Evolutionary conservation across 2,888 invertebrate genomes (phyloP).

Genomic region (Sarcophaga carnaria): DNA sequence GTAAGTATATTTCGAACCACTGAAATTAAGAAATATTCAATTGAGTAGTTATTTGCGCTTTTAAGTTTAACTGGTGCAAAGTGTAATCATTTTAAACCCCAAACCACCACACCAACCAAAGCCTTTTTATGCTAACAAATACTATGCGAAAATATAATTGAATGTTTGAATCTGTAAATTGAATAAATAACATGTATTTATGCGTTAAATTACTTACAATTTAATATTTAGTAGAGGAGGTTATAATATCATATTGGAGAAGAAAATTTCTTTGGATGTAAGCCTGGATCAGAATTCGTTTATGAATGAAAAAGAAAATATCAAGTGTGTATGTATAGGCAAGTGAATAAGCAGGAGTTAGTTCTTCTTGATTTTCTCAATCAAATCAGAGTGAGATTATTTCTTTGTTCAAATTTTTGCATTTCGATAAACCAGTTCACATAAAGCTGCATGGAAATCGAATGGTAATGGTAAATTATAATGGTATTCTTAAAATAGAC

Average conservation of each 20-base stretch:
- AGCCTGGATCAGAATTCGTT: no score
- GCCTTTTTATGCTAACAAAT: no score
- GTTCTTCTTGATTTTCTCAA: no score
- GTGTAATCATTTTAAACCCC: no score
- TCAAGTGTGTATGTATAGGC: no score
- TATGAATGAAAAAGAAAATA: no score
- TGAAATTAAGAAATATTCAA: background rate
- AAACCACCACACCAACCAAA: no score
- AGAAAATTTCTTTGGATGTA: conserved; percentile 20
- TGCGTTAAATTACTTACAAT: conserved; percentile 54
- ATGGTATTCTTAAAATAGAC: no score
- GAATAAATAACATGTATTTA: conserved; percentile 32
- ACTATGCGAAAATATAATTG: background rate
- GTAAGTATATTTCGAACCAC: no score
- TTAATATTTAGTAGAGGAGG: conserved; percentile 30
- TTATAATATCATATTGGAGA: conserved; percentile 45
- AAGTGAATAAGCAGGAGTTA: no score
- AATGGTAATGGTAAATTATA: no score
- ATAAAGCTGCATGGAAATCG: conserved; percentile 42
- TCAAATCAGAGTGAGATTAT: no score
- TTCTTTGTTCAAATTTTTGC: background rate
- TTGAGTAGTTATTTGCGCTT: background rate
- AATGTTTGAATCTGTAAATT: conserved; percentile 10
- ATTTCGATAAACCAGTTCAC: conserved; percentile 33
- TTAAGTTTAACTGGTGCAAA: background rate